Conservation (phyloP, 2,113 vertebrate genomes). For the Pagrus major region DNA sequence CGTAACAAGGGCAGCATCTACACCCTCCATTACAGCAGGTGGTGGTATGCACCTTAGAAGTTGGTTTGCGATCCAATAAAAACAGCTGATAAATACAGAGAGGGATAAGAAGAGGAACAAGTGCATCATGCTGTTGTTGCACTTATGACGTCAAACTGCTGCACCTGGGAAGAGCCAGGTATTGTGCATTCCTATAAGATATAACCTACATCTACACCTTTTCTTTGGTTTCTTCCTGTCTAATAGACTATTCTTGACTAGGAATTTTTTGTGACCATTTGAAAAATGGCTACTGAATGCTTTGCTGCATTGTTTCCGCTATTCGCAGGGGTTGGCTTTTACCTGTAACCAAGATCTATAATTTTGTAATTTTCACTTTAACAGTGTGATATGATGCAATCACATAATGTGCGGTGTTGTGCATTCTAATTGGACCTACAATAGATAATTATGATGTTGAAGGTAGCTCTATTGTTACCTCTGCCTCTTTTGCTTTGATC, state of each 20-base stretch:
- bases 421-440: neutral
- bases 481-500: neutral
- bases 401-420: neutral
- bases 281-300: neutral
- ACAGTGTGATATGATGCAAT: neutral
- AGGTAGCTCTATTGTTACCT: conserved; percentile 10
- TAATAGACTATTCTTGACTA: neutral
- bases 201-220: neutral
- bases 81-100: no score
- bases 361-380: neutral
- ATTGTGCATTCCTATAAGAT: no score
- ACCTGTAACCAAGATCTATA: neutral
- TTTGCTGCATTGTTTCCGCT: neutral
- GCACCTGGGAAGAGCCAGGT: no score
- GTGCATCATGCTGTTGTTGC: no score
- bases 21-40: no score
- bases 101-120: no score
- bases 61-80: no score
- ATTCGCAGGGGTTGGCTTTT: neutral
- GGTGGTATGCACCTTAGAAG: no score
- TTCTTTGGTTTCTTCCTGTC: neutral
- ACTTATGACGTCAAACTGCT: no score
- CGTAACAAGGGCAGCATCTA: no score
- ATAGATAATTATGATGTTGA: neutral
- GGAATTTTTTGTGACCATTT: neutral